Base-by-base conservation (phyloP, 2,888 invertebrate genomes). In the Pantelozetes paolii region DNA sequence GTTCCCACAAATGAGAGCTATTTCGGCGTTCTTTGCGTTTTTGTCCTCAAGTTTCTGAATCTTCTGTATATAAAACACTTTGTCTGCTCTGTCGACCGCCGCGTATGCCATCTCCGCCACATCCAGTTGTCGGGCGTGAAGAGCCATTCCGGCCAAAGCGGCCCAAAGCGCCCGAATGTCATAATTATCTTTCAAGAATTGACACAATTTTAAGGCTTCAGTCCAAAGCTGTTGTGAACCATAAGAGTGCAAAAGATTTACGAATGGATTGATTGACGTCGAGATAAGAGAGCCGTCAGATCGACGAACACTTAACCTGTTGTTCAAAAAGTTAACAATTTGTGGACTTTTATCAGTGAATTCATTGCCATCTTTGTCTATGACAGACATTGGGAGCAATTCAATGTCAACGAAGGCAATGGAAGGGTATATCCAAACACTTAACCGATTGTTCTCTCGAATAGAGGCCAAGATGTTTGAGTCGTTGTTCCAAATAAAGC, bases 101-200 rank as follows among this genome's bases (percentile, higher is more conserved):
- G 95, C 91, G 82, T 94, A 99, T 0, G 96, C 94, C 81, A 96
- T 92, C 84, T 98, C 97, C 20, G 97, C 95, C 8, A 94, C 89
- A 75, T 89, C 88, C 72, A 95, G 83, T 79, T 96, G 91, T 81
- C 90, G 90, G 76, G 89, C 88, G 78, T 92, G 89, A 74, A 92
- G 91, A 0, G 98, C 90, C 82, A 96, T 86, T 0, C 94, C 93
- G 0, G 97, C 98, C 78, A 98, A 85, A 78, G 93, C 93, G 0
- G 95, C 92, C 98, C 98, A 99, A 20, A 96, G 84, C n/a, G 78
- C 77, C 62, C 81, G 80, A 71, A 81, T 81, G 80, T 82, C 76
- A n/a, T 45, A 62, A 59, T 76, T 79, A 81, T 87, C 87, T 83
- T 87, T 88, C 62, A 88, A 85, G 79, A 87, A 86, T 76, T 88